Evolutionary conservation across 1,140 invertebrate species (phyloP), one percentile per base, ranked within the genome.

Genomic region (Helicoverpa zea): DNA sequence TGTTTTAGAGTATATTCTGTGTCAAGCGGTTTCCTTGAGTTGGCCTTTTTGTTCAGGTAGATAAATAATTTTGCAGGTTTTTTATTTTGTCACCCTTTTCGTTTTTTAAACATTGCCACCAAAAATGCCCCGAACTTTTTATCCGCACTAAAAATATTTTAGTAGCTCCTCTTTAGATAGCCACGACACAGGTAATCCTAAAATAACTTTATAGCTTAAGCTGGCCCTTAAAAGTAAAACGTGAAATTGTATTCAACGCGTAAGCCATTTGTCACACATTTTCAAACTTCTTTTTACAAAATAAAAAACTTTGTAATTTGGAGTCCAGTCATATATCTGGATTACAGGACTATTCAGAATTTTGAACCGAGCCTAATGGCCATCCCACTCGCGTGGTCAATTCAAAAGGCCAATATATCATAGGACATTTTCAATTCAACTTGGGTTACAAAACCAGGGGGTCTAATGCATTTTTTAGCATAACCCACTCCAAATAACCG

Each of bases 401-500:
- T 73, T 78, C 61, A 66, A n/a, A 78, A 74, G 29, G 9, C 58
- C 64, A 81, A 90, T 90, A 87, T 89, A 89, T 88, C 90, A 91
- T 87, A 90, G 86, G 86, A 89, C 82, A 84, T 80, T 23, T 23
- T 84, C 76, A 83, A 81, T 86, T 80, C 76, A 79, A 83, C 12
- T 23, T 70, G 54, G 79, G 16, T 13, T 18, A 68, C 72, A 83
- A 87, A 92, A 93, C 91, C 52, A 43, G 86, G 84, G 35, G 86
- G 80, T 73, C 81, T 83, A 83, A 81, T 47, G 70, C 64, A 87
- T 90, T 92, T 89, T 94, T 93, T 94, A 92, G 89, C 91, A 91
- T 92, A 94, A 93, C 91, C 92, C 90, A 92, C 92, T 94, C 92
- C 51, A 92, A 94, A 90, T 93, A 90, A 91, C 93, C 92, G 92